Conservation (phyloP, 2,797 vertebrate genomes). For the Chromis chromis region DNA sequence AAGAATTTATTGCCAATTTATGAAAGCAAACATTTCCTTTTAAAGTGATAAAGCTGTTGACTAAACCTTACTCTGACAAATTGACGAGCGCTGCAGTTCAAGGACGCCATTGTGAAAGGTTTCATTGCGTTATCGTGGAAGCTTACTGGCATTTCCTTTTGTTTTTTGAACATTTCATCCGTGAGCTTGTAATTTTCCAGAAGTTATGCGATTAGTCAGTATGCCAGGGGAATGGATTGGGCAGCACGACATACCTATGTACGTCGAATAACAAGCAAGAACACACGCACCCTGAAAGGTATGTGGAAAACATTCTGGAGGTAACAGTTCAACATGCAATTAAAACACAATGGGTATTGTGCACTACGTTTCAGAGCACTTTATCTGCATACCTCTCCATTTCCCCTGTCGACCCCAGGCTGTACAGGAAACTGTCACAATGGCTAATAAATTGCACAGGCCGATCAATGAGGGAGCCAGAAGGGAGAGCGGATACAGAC, state of each 20-base stretch:
- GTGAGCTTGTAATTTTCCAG: constrained; percentile 68
- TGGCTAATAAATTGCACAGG: constrained; percentile 85
- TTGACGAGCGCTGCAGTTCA: constrained; percentile 38
- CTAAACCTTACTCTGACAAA: constrained; percentile 26
- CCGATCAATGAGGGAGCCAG: constrained; percentile 75
- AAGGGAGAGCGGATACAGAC: constrained; percentile 46
- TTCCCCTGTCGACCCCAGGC: constrained; percentile 79
- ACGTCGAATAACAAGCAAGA: constrained; percentile 59
- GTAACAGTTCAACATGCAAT: constrained; percentile 81
- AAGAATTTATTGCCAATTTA: constrained; percentile 14
- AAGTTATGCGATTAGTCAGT: constrained; percentile 44
- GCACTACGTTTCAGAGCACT: constrained; percentile 66
- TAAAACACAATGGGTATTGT: constrained; percentile 88
- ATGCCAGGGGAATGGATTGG: constrained; percentile 51
- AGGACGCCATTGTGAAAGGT: constrained; percentile 52
- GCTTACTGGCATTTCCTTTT: constrained; percentile 65
- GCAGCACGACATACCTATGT: constrained; percentile 23
- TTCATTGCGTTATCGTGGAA: constrained; percentile 34
- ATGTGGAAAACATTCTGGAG: constrained; percentile 77
- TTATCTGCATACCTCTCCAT: constrained; percentile 82
- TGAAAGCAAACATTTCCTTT: constrained; percentile 37
- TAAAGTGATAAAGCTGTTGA: constrained; percentile 15
- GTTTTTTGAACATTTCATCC: constrained; percentile 66
- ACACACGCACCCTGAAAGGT: constrained; percentile 59
- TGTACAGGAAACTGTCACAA: constrained; percentile 87